Base-by-base conservation (phyloP, 2,888 invertebrate species). In the Limnephilus marmoratus region DNA sequence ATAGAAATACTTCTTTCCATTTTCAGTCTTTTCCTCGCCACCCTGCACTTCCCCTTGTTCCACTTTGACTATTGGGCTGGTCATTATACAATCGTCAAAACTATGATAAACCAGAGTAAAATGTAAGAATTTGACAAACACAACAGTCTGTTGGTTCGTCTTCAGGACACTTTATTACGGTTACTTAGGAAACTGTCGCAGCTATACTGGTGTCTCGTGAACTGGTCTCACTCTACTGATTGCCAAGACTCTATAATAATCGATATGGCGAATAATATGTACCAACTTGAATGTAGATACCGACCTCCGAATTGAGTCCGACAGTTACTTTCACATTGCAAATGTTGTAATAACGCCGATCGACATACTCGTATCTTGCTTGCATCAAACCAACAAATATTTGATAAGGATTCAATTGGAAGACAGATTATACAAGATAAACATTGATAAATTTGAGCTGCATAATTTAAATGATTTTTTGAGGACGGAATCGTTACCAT, bases 31-130 rank as follows among this genome's bases (percentile, higher is more conserved):
- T 91, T 95, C 93, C 94, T 94, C 94, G 37, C 94, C 94, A 0
- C 96, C 96, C 92, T 94, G 94, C 15, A 96, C 93, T 85, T 93
- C 94, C 1, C 96, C 96, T 94, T 96, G 94, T 7, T 94, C 93
- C 88, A 95, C 94, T 85, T 94, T 94, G 3, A 96, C 95, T 88
- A 94, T 94, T 0, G 94, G 94, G 37, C 92, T 93, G n/a, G 82
- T 15, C 93, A 93, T 93, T 86, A 24, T 68, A 5, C 18, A 68
- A 68, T 24, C 53, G 18, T 68, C 18, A 68, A 18, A 68, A 68
- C 53, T 68, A 15, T 18, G 5, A 68, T 18, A 68, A 68, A 68
- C 68, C 68, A 68, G 68, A 68, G 68, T 24, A 68, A 68, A 9
- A 68, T 7, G 68, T 24, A 68, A 68, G 68, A 68, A 24, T 68